Base-by-base conservation (phyloP, 53 echinoderm and acorn worm species). In the Astropecten irregularis region DNA sequence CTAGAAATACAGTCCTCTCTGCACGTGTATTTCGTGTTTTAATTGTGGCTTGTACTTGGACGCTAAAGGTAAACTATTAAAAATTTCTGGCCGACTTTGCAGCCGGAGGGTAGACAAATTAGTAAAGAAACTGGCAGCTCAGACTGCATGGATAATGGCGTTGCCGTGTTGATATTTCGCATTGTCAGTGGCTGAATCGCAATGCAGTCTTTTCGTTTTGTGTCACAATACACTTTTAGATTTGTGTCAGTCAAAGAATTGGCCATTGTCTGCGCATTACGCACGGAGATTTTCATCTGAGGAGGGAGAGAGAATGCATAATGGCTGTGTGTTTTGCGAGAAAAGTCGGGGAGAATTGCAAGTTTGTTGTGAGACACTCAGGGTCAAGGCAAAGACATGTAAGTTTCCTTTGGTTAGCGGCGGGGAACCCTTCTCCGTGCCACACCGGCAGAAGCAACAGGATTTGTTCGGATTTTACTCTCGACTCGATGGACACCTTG, bases 361-460 rank as follows among this genome's bases (percentile, higher is more conserved):
- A 60, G 79, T 27, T 79, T 47, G 47, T 79, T 62, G 14, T 18
- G 62, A 79, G 61, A 62, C 62, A 79, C 25, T 37, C 21, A 48
- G 59, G 79, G 79, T 79, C 79, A 79, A 79, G 79, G 79, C 20
- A 62, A 79, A 79, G 47, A 79, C 46, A 47, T 46, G 79, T 79
- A 61, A 31, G 26, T 62, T 40, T 42, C 39, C 40, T 79, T 19
- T 47, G 19, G 42, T 7, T 11, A 61, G 0, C 79, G 15, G 79
- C 31, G 31, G 79, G 61, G 10, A 39, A 29, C 44, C 79, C 31
- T 79, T 79, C 79, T 62, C 57, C 19, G 62, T 60, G 79, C 19
- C 29, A 47, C 62, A 62, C 30, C 19, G 79, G 79, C 38, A 48
- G 49, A 62, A 79, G 49, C 9, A 79, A 79, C 47, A 32, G 62